Evolutionary conservation across 2,888 invertebrate species (phyloP).

Genomic region (Lasioglossum oenotherae): DNA sequence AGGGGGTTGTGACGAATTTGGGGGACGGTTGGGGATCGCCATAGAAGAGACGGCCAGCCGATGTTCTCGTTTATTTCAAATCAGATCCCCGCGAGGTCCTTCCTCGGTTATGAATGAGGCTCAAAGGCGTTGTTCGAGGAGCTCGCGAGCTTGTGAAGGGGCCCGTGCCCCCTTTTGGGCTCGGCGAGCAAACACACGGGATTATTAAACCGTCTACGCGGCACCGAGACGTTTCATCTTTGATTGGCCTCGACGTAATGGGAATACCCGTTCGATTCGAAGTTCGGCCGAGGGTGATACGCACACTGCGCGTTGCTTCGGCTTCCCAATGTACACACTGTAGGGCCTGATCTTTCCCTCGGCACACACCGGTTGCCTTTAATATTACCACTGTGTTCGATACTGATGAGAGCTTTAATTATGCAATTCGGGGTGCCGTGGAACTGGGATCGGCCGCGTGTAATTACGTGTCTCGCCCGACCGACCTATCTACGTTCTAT

Average conservation of each 20-base stretch:
- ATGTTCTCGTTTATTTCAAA: slow-evolving; percentile 74
- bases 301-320: slow-evolving; percentile 17
- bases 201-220: slow-evolving; percentile 79
- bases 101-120: slow-evolving; percentile 71
- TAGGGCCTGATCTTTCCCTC: slow-evolving; percentile 11
- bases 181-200: slow-evolving; percentile 78
- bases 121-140: slow-evolving; percentile 76
- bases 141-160: slow-evolving; percentile 22
- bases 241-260: slow-evolving; percentile 78
- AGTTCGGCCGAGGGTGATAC: slow-evolving; percentile 55
- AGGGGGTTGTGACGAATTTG: background rate
- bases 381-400: slow-evolving; percentile 30
- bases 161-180: slow-evolving; percentile 42
- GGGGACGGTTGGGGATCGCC: background rate
- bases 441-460: background rate
- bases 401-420: slow-evolving; percentile 45
- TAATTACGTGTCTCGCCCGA: background rate
- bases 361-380: slow-evolving; percentile 16
- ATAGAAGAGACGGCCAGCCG: background rate
- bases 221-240: slow-evolving; percentile 76
- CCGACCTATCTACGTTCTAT: background rate
- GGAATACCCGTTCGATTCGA: slow-evolving; percentile 71
- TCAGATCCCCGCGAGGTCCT: slow-evolving; percentile 67
- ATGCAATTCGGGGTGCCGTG: slow-evolving; percentile 32
- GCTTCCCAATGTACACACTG: slow-evolving; percentile 39